Evolutionary conservation across 2,113 vertebrate species (phyloP).

Genomic region (Leucopsar rothschildi): DNA sequence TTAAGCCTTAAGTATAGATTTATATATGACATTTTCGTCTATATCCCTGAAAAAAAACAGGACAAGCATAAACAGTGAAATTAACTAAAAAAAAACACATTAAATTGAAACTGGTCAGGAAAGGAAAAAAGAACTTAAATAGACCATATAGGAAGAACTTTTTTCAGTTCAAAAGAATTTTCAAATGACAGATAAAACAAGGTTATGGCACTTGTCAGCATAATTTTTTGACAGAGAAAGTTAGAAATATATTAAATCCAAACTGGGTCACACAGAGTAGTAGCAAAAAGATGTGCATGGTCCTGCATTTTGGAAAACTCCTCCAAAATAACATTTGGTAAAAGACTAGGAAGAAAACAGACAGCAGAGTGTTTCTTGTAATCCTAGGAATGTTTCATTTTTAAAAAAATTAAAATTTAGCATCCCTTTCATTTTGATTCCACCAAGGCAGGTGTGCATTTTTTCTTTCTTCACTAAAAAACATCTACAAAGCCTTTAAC

Average conservation of each 20-base stretch:
- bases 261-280: background rate
- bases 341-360: background rate
- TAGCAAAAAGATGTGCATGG: background rate
- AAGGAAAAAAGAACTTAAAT: background rate
- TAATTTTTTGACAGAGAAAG: background rate
- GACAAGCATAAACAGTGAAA: background rate
- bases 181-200: background rate
- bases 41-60: background rate
- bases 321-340: background rate
- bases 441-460: background rate
- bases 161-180: background rate
- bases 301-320: background rate
- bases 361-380: background rate
- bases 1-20: background rate
- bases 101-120: background rate
- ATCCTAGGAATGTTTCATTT: background rate
- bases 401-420: too few relatives aligned
- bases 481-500: background rate
- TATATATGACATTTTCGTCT: background rate
- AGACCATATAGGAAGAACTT: rapidly evolving
- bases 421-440: background rate
- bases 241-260: background rate
- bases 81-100: background rate
- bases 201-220: background rate
- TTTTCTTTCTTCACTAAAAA: background rate